Evolutionary conservation across 2,113 vertebrate genomes (phyloP).

Genomic region (Nycticebus coucang): DNA sequence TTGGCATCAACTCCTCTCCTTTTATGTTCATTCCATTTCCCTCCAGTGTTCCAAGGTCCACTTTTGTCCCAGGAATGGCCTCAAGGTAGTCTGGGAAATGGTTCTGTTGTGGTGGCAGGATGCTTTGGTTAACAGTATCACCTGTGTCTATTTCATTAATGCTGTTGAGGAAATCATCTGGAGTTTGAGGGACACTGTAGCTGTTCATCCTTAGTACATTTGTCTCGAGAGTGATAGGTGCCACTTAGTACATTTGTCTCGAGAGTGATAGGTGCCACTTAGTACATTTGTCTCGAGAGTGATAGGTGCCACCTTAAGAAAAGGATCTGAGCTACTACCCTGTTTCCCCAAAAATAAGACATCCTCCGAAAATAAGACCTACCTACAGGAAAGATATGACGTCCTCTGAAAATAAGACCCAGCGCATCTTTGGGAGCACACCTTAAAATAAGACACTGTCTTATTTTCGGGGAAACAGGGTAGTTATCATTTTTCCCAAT

Average conservation of each 20-base stretch:
- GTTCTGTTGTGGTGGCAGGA: slow-evolving; percentile 95
- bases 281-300: slow-evolving; percentile 97
- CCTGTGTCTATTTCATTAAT: slow-evolving; percentile 99
- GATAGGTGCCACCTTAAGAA: slow-evolving; percentile 88
- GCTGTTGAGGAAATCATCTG: slow-evolving; percentile 98
- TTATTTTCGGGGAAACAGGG: no score
- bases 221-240: slow-evolving; percentile 98
- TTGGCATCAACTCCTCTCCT: slow-evolving; percentile 99
- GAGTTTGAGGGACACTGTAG: slow-evolving; percentile 98
- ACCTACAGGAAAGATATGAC: no score
- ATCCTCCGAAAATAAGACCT: no score
- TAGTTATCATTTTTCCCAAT: slow-evolving; percentile 97
- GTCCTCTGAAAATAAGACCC: no score
- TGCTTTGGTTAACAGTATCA: slow-evolving; percentile 93
- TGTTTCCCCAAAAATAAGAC: no score
- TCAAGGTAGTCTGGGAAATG: slow-evolving; percentile 99
- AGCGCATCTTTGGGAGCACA: no score
- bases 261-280: slow-evolving; percentile 96
- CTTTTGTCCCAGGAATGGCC: slow-evolving; percentile 97
- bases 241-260: slow-evolving; percentile 97
- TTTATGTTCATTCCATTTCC: slow-evolving; percentile 98
- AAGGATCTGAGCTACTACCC: no score
- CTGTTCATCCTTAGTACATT: slow-evolving; percentile 98
- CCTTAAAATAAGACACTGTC: no score
- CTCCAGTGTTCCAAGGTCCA: slow-evolving; percentile 99